A percentile compares a stretch with the other conserved stretches of the same genome.
Evolutionary conservation across 37 sponge, comb jelly and placozoan genomes (phyloP).

Genomic region (Halichondria panicea): DNA sequence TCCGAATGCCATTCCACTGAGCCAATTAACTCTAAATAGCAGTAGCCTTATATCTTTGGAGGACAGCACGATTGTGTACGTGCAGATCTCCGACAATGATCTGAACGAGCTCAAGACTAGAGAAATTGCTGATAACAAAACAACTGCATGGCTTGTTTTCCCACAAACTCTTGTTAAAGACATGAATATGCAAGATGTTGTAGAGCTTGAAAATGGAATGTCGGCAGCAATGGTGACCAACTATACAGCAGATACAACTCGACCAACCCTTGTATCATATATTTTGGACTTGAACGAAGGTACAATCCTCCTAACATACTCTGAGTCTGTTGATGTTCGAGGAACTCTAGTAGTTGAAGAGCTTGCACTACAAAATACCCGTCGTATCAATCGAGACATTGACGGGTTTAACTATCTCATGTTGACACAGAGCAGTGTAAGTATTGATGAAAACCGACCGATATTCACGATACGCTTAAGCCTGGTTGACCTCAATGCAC

Average conservation of each 20-base stretch:
- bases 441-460: slow-evolving; percentile 45
- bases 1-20: slow-evolving; percentile 27
- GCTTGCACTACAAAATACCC: slow-evolving; percentile 63
- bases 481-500: slow-evolving; percentile 68
- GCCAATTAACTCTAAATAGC: slow-evolving; percentile 53
- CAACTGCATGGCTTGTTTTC: slow-evolving; percentile 71
- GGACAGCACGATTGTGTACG: slow-evolving; percentile 44
- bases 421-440: slow-evolving; percentile 28
- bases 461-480: slow-evolving; percentile 47
- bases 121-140: slow-evolving; percentile 57
- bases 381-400: background rate
- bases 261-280: slow-evolving; percentile 53
- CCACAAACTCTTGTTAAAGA: slow-evolving; percentile 58
- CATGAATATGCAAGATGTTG: slow-evolving; percentile 65
- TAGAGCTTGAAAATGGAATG: slow-evolving; percentile 46
- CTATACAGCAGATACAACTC: slow-evolving; percentile 74
- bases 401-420: slow-evolving; percentile 44
- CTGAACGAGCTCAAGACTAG: slow-evolving; percentile 79
- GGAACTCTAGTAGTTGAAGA: slow-evolving; percentile 30
- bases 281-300: slow-evolving; percentile 60
- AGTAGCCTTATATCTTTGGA: slow-evolving; percentile 34
- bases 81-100: slow-evolving; percentile 53
- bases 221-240: slow-evolving; percentile 55
- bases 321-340: slow-evolving; percentile 75
- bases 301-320: slow-evolving; percentile 48